A percentile compares a stretch with the other conserved stretches of the same genome.
These are phyloP conservation scores for Amia ocellicauda DNA, from an alignment of 2,113 vertebrate species.

Conservation along the genomic window DNA sequence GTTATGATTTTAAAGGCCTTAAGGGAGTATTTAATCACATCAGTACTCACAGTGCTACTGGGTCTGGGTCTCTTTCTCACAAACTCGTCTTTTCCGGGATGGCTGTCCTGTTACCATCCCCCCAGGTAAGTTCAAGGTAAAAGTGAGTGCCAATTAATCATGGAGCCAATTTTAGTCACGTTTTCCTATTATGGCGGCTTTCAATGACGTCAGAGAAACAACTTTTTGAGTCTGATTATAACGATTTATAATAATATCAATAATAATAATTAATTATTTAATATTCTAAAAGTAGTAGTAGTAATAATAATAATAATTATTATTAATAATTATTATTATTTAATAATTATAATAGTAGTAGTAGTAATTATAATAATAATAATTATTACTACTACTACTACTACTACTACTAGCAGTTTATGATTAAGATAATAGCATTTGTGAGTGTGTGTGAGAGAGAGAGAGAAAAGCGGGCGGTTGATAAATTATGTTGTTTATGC, in stretches of 20 bases:
- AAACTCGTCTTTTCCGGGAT: background rate
- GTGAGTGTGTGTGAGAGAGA: too few species aligned
- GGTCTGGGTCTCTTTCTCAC: too few species aligned
- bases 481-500: too few species aligned
- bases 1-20: too few species aligned
- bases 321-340: too few species aligned
- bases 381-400: background rate
- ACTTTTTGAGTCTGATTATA: background rate
- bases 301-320: background rate
- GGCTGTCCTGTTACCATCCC: conserved; percentile 28
- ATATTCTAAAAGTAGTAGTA: too few species aligned
- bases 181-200: conserved; percentile 38
- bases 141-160: conserved; percentile 55
- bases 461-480: too few species aligned
- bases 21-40: too few species aligned
- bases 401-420: background rate
- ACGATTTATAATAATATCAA: background rate
- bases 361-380: background rate
- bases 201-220: background rate
- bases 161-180: conserved; percentile 25
- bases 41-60: too few species aligned
- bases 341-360: too few species aligned
- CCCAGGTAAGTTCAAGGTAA: conserved; percentile 55
- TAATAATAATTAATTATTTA: too few species aligned
- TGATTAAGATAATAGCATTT: too few species aligned